Evolutionary conservation across 2,888 invertebrate genomes (phyloP), one percentile per base, ranked within the genome.

Genomic region (Ethmia dodecea): DNA sequence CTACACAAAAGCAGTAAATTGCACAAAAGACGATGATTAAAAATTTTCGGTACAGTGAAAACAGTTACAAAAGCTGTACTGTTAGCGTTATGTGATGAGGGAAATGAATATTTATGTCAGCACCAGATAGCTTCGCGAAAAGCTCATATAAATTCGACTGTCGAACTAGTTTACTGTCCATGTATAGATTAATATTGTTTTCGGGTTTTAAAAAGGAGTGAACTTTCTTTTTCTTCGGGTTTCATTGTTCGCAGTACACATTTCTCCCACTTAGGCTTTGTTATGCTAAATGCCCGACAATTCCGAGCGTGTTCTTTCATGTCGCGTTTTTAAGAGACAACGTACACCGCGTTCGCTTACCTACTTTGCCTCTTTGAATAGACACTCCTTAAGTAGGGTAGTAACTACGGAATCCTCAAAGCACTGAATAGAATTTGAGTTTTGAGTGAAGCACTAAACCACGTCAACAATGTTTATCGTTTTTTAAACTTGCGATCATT

Each of bases 171-270:
- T 11, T 51, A 56, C 48, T 45, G 45, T 43, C 42, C 42, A 30
- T 48, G 39, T 43, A 49, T 35, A 39, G 39, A 44, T 41, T 35
- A 32, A 45, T 46, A 48, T 51, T 49, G 45, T 49, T 46, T 43
- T 41, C 35, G 18, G 35, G 27, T 46, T 48, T 48, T 33, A 42
- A 52, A 42, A 35, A 51, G n/a, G 40, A 38, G 26, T 29, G 29
- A 25, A 49, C 61, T 64, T 66, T 67, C 60, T 54, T 62, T 58
- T 61, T 46, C 45, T 45, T 52, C 53, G 27, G 13, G 14, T 24
- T 32, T 20, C 33, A 31, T 43, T 38, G 39, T 38, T 16, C 33
- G 37, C 34, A 41, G 35, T 40, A 38, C 14, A 39, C 39, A 40
- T 47, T 47, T 40, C 28, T 36, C 33, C 29, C 30, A 44, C 43